Evolutionary conservation across 2,888 invertebrate genomes (phyloP), one percentile per base, ranked within the genome.

Genomic region (Caenorhabditis sp.): DNA sequence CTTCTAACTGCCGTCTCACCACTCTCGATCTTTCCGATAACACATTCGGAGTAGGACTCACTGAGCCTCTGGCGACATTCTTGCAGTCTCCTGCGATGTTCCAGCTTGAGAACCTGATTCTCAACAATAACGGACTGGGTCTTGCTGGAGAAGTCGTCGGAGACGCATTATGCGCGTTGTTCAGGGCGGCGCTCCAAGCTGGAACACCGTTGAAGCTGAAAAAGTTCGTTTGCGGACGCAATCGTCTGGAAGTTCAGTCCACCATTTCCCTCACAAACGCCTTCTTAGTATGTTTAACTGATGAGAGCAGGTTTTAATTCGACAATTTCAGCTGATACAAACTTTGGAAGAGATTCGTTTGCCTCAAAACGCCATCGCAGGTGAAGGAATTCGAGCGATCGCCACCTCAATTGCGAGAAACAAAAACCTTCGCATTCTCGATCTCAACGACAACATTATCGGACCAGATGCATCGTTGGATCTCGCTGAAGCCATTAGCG

Each of bases 361-460:
- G 93, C 96, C 96, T 0, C 98, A 99, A 90, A 99, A 99, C 90
- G 96, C 97, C 0, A 98, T 99, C 84, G 95, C 95, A 90, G 93
- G 93, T 87, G 90, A 90, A 0, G 99, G 97, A 0, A 93, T 98
- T 48, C 90, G 92, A 0, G 95, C 94, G 0, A 89, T 99, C 9
- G 93, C 94, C 17, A 78, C 81, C 0, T 66, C 98, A 81, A 91
- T 91, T 15, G 88, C 90, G 6, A 92, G 92, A 82, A 13, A 9
- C 6, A 91, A 91, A 0, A 92, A 92, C 41, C 91, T 99, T 3
- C 26, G 65, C 8, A 37, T 68, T 35, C 90, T 99, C 3, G 95
- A 98, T 90, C 91, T 99, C 0, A 96, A 96, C 89, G 98, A 99
- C 89, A 99, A 99, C 90, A 96, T 95, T 0, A 92, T 96, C 13